Base-by-base conservation (phyloP, 1,140 invertebrate genomes). In the Pseudomyrmex cubaensis region DNA sequence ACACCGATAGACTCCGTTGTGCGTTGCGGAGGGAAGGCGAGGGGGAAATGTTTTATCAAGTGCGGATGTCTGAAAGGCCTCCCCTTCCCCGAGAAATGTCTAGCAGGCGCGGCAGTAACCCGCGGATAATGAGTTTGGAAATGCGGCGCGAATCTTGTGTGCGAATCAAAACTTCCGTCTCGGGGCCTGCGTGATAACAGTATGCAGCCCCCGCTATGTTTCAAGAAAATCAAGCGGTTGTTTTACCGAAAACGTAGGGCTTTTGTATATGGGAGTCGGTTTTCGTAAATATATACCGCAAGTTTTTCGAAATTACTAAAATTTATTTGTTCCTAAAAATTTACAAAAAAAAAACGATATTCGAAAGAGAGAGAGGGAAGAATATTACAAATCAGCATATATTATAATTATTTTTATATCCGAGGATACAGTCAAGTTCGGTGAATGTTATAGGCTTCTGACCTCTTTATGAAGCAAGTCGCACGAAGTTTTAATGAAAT, bases 21-120 rank as follows among this genome's bases (percentile, higher is more conserved):
- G 35, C 22, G 46, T 73, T 63, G 44, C 22, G 10, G 59, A 84
- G 4, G 4, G 35, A 0, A n/a, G n/a, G n/a, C n/a, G 5, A 1
- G 5, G 5, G 35, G 35, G 35, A 75, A 87, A 87, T 87, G 76
- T 87, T 87, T 87, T 87, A 54, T 86, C 86, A 87, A 86, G 86
- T 87, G 86, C 52, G 57, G 70, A 44, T 46, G 46, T 50, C 50
- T 73, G 76, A 59, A 80, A 69, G 22, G 63, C 13, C 17, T n/a
- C 22, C 17, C 48, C 22, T 10, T 15, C 44, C 48, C 17, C 48
- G 12, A 57, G 52, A 67, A 86, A 86, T 83, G 59, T 74, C 46
- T 46, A 57, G 50, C 25, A 17, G 56, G 73, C 13, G 64, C 54
- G 17, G 70, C 44, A 12, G 57, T 35, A 35, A 35, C 35, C 17